Base-by-base conservation (phyloP, 2,113 vertebrate genomes). In the Halcyon senegalensis region DNA sequence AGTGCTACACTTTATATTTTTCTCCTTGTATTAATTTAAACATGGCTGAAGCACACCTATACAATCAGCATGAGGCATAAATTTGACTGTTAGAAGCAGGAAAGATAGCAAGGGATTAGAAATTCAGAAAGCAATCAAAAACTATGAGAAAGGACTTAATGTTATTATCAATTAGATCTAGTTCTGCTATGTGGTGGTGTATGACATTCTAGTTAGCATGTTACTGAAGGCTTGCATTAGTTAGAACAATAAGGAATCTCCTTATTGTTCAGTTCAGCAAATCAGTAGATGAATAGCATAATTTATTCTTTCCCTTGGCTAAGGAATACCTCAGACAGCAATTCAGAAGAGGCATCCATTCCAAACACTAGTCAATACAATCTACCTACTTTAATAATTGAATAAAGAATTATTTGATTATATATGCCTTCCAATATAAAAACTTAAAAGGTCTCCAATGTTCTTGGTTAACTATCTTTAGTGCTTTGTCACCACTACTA, bases 21-120 rank as follows among this genome's bases (percentile, higher is more conserved):
- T 21, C 16, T 67, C 12, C 53, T 56, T 16, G 2, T 10, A 10
- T 44, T 62, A 28, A 33, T 41, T n/a, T n/a, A 13, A 35, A 51
- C 3, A 20, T 9, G 11, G 24, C 33, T 33, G 14, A 80, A 50
- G 33, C 6, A 58, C 13, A 72, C 4, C 59, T 28, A 43, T 4
- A 16, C 33, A 50, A 18, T 9, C 41, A 69, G 23, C 9, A 74
- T 48, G 7, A 56, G 55, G 21, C 5, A 48, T 25, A 60, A 68
- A 74, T 37, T 31, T 24, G 37, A 41, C 37, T 58, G 33, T 35
- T 30, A 12, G 30, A 46, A 28, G 16, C 9, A 56, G 17, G 12
- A 93, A 78, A 82, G 0, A 0, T 0, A 51, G 16, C 7, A 50
- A 79, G 33, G 1, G 3, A 50, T 23, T 4, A 37, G 5, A 60